Evolutionary conservation across 2,113 vertebrate genomes (phyloP).

Genomic region (Raja brachyura): DNA sequence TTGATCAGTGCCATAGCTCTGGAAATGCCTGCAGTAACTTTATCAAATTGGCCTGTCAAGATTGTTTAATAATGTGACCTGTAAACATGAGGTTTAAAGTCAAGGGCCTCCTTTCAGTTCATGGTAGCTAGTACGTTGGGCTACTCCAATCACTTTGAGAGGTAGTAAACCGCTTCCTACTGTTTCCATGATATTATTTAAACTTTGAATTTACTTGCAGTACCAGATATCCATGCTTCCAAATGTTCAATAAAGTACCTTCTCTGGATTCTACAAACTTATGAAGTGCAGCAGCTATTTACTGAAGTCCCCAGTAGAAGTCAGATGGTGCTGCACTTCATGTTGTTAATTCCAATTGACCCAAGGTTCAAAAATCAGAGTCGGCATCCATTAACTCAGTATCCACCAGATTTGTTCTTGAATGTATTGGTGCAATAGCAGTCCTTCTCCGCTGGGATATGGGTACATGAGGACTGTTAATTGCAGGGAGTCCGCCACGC

Average conservation of each 20-base stretch:
- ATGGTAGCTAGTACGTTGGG: not conserved
- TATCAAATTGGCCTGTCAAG: not conserved
- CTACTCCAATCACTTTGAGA: not conserved
- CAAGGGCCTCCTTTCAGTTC: not conserved
- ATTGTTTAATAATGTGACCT: not conserved
- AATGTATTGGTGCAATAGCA: conserved; percentile 72
- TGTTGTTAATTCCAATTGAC: not conserved
- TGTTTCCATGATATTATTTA: not conserved
- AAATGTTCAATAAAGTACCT: not conserved
- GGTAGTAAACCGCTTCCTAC: not conserved
- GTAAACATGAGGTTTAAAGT: not conserved
- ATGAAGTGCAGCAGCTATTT: not conserved
- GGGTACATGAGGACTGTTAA: conserved; percentile 45
- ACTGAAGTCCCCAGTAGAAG: conserved; percentile 5
- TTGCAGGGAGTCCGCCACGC: conserved; percentile 41
- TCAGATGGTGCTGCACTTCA: not conserved
- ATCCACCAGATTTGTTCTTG: conserved; percentile 84
- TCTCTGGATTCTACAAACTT: not conserved
- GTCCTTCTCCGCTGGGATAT: conserved; percentile 59
- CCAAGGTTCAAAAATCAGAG: conserved; percentile 69
- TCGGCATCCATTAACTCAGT: conserved; percentile 82
- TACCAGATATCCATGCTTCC: not conserved
- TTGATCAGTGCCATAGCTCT: not conserved
- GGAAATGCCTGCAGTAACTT: not conserved
- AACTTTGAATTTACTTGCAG: not conserved